Evolutionary conservation across 2,113 vertebrate species (phyloP), one percentile per base, ranked within the genome.

Genomic region (Electrona antarctica): DNA sequence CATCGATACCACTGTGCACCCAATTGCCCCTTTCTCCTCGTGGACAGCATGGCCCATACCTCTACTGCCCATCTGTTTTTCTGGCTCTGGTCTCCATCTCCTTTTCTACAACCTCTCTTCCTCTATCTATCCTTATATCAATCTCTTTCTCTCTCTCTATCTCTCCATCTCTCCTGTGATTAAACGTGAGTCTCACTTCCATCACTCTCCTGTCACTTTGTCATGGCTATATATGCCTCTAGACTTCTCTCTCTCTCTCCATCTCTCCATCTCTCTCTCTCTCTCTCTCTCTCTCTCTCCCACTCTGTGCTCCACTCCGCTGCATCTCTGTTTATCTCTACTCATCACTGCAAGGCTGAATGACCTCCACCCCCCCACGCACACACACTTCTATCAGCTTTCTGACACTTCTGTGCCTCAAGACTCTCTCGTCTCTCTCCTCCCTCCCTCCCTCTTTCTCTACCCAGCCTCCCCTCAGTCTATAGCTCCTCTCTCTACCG

Each of bases 131-230:
- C 15, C 55, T 14, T 57, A 14, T 8, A 15, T 51, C 74, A 79
- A 69, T 56, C 64, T 51, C 70, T 55, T 79, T 86, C 15, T 47
- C 60, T 61, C 3, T 41, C 33, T 56, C 64, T 51, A 68, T 55
- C 80, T 86, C 15, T 47, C 60, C 47, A 41, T 46, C 3, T 61
- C 13, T n/a, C 84, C 82, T 78, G 80, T 86, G 86, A 83, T 80
- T 89, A 88, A 88, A 85, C 79, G 84, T 87, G 88, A 85, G 82
- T 86, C 84, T 80, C 71, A 77, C 78, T 76, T 89, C 82, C 60
- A 89, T 88, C 85, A 87, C 82, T 79, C 74, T 76, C 81, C 83
- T 83, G 81, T 88, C 87, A 76, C 87, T 89, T 87, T 86, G 86
- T 91, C 88, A 88, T 89, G 83, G 87, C 85, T 87, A 76, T 21